These are phyloP conservation scores for Tragelaphus scriptus DNA, from an alignment of 2,113 vertebrate genomes.

Conservation along the genomic window DNA sequence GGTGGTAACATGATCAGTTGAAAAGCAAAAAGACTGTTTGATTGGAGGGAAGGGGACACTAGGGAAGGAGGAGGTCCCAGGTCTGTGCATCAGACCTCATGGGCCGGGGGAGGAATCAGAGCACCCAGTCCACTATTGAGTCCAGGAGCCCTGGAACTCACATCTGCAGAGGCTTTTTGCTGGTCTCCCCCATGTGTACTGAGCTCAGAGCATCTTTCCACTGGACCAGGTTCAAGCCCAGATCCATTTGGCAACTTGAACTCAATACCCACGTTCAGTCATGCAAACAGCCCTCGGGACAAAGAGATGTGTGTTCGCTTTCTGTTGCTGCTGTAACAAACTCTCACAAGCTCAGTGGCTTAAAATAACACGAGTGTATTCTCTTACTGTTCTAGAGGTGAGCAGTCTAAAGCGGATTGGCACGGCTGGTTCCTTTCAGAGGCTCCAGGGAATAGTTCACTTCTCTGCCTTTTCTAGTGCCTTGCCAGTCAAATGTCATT, in stretches of 20 bases:
- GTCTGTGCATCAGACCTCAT: rapidly evolving
- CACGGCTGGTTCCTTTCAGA: background rate
- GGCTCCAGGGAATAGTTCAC: no score
- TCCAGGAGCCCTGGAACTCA: background rate
- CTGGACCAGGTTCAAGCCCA: background rate
- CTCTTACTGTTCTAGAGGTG: no score
- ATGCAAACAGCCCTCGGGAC: rapidly evolving
- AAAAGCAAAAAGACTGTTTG: background rate
- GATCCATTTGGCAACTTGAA: background rate
- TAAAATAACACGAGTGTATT: no score
- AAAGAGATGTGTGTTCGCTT: background rate
- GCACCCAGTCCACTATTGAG: background rate
- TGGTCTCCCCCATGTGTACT: rapidly evolving
- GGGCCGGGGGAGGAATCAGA: background rate
- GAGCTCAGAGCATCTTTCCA: background rate
- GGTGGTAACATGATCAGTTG: background rate
- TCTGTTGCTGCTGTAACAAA: background rate
- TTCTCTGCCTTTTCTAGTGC: background rate
- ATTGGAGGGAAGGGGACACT: background rate
- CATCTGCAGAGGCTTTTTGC: no score
- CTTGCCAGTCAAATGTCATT: background rate
- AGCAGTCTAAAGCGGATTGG: background rate
- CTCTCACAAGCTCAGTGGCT: background rate
- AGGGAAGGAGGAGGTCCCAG: background rate
- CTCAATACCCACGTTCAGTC: background rate